phyloP scores from a whole-genome alignment of 2,797 vertebrate species.

The Sebastes variabilis region DNA sequence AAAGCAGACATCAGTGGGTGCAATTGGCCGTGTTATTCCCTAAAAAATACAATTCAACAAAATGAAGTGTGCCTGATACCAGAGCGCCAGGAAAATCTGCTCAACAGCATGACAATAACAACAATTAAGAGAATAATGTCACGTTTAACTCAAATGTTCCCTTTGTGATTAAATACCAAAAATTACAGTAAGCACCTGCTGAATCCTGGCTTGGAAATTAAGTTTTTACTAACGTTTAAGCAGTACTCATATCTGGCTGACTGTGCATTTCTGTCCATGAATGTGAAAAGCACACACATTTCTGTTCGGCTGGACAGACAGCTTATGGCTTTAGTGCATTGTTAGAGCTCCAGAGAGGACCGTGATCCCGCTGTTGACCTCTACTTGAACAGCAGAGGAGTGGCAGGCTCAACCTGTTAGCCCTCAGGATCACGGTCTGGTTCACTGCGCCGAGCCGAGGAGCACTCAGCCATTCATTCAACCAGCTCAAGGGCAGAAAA shows the following conservation, averaged over 20 bases:
- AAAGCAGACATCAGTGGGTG: conserved; percentile 33
- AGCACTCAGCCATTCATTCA: conserved; percentile 45
- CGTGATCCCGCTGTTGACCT: conserved; percentile 29
- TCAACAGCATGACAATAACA: not conserved
- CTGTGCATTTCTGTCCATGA: not conserved
- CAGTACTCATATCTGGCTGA: not conserved
- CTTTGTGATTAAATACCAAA: not conserved
- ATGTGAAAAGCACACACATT: conserved; percentile 3
- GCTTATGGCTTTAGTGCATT: conserved; percentile 3
- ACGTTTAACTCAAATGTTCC: not conserved
- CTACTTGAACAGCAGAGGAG: conserved; percentile 36
- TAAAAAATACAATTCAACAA: not conserved
- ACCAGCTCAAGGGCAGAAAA: conserved; percentile 26
- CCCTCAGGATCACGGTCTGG: conserved; percentile 15
- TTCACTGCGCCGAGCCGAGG: conserved; percentile 37
- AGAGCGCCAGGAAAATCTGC: not conserved
- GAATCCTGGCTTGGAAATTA: not conserved
- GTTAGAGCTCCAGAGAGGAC: conserved; percentile 22
- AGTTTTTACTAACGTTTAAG: not conserved
- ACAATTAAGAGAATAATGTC: not conserved
- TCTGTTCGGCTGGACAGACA: not conserved
- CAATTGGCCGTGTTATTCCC: conserved; percentile 31
- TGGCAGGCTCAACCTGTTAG: conserved; percentile 35
- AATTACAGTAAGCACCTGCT: conserved; percentile 6
- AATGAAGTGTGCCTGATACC: conserved; percentile 1